phyloP scores from a whole-genome alignment of 2,113 vertebrate species.

The Eretmochelys imbricata region DNA sequence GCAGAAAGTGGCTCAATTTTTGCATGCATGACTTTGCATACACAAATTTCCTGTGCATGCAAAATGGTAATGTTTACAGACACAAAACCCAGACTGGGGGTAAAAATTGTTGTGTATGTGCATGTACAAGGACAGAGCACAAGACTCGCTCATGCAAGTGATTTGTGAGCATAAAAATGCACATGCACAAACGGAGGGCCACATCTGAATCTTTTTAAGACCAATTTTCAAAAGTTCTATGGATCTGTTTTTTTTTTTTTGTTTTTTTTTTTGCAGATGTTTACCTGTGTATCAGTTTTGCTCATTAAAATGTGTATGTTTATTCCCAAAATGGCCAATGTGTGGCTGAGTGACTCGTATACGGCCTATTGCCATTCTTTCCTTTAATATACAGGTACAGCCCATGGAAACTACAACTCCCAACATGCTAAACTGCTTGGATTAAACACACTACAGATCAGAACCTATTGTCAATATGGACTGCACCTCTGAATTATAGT shows the following conservation, averaged over 20 bases:
- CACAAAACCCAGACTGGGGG: not conserved
- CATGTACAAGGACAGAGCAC: not conserved
- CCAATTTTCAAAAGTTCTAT: not conserved
- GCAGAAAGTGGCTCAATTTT: not conserved
- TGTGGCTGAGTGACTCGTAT: not conserved
- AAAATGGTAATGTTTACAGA: accelerated
- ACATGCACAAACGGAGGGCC: not conserved
- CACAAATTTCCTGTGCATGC: accelerated
- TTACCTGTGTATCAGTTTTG: not conserved
- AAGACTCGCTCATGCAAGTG: not conserved
- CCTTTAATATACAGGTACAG: not conserved
- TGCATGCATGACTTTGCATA: accelerated
- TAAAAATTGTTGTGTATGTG: not conserved
- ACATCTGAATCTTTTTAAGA: not conserved
- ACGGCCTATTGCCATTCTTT: not conserved
- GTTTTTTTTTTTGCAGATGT: not conserved
- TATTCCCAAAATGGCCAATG: not conserved
- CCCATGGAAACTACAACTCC: not conserved
- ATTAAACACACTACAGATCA: not conserved
- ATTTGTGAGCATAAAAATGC: not conserved
- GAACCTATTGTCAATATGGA: not conserved
- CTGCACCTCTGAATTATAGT: not conserved
- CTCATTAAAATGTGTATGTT: not conserved
- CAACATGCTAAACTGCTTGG: not conserved
- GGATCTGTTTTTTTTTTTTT: not conserved